Conservation (phyloP, 2,888 invertebrate genomes). For the Periphyllus acericola region DNA sequence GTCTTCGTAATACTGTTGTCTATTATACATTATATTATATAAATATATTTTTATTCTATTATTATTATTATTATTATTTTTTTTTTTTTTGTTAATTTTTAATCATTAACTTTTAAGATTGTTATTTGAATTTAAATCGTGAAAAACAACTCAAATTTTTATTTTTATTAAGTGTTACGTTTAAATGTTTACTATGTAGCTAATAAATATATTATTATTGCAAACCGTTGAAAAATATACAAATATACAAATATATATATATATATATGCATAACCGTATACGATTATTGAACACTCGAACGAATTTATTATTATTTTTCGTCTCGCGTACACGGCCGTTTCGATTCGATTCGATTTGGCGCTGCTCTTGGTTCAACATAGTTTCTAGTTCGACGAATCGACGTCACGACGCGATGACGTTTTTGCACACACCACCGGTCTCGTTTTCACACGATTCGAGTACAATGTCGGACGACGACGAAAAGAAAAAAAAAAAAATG, state of each 20-base stretch:
- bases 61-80: conserved; percentile 27
- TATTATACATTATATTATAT: conserved; percentile 27
- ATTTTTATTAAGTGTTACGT: conserved; percentile 59
- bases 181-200: conserved; percentile 57
- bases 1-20: conserved; percentile 60
- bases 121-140: conserved; percentile 49
- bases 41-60: neutral
- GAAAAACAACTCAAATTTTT: conserved; percentile 54
- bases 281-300: conserved; percentile 16
- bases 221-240: conserved; percentile 42
- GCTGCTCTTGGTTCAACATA: neutral
- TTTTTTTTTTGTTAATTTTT: conserved; percentile 46
- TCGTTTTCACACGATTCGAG: conserved; percentile 34
- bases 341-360: neutral
- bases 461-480: conserved; percentile 5
- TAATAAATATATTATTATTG: conserved; percentile 9
- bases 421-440: neutral
- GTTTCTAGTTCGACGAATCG: conserved; percentile 21
- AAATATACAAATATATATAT: conserved; percentile 29
- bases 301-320: neutral
- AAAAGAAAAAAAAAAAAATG: conserved; percentile 25
- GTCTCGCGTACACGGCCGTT: neutral
- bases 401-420: neutral
- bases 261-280: conserved; percentile 18
- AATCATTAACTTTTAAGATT: conserved; percentile 49